phyloP scores from a whole-genome alignment of 2,113 vertebrate genomes.

The Microcebus ravelobensis region DNA sequence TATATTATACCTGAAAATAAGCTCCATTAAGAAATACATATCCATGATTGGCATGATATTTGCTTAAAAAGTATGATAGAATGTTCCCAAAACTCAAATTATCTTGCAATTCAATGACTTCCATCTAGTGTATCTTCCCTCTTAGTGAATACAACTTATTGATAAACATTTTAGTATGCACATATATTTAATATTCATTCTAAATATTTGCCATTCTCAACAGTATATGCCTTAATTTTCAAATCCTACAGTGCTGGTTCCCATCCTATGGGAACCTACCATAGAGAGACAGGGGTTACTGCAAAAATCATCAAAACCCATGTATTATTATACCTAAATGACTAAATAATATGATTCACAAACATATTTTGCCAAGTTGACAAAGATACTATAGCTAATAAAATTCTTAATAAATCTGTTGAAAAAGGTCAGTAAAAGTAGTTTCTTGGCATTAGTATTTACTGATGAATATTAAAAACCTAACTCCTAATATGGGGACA shows the following conservation, averaged over 20 bases:
- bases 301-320: conserved; percentile 34
- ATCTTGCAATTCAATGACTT: conserved; percentile 20
- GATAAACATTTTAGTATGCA: not conserved
- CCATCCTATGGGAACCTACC: not conserved
- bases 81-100: not conserved
- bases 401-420: not conserved
- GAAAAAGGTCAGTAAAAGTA: not conserved
- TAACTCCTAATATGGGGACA: not conserved
- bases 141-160: not conserved
- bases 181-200: not conserved
- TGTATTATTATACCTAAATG: not conserved
- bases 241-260: not conserved
- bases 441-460: not conserved
- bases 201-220: not conserved
- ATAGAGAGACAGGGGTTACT: not conserved
- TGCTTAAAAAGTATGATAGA: not conserved
- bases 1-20: not conserved
- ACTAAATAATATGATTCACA: conserved; percentile 4
- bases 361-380: not conserved
- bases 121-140: not conserved
- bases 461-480: not conserved
- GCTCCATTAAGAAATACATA: not conserved
- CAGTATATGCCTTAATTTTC: not conserved
- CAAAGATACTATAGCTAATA: not conserved
- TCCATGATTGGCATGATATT: not conserved